phyloP scores from a whole-genome alignment of 92 coral and sea anemone genomes.

The Scolanthus callimorphus region DNA sequence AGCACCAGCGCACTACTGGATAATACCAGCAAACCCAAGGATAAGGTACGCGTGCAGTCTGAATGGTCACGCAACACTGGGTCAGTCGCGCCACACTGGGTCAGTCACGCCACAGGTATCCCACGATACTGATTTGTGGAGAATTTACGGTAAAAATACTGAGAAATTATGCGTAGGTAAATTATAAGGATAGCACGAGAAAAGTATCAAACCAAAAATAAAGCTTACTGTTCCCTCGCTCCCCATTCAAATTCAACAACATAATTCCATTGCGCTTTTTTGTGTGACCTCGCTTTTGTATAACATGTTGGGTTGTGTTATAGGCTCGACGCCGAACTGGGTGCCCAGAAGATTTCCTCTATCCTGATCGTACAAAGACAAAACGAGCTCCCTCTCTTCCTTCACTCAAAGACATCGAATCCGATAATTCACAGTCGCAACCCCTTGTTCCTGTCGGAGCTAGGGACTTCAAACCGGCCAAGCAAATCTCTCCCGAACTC shows the following conservation, averaged over 20 bases:
- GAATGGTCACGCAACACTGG: too few species aligned
- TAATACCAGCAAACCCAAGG: slow-evolving; percentile 44
- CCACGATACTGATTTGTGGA: too few species aligned
- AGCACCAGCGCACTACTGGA: slow-evolving; percentile 33
- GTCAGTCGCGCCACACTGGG: too few species aligned
- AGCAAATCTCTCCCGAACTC: slow-evolving; percentile 82
- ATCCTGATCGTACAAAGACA: slow-evolving; percentile 71
- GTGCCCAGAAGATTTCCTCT: slow-evolving; percentile 85
- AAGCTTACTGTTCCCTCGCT: too few species aligned
- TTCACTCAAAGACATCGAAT: slow-evolving; percentile 55
- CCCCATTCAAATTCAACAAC: too few species aligned
- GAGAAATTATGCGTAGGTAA: too few species aligned
- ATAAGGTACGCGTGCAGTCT: slow-evolving; percentile 72
- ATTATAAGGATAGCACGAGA: too few species aligned
- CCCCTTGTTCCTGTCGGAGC: slow-evolving; percentile 45
- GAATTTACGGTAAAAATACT: too few species aligned
- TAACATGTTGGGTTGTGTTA: too few species aligned
- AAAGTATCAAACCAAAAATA: not conserved
- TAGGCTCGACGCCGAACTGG: slow-evolving; percentile 97
- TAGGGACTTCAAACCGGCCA: slow-evolving; percentile 52
- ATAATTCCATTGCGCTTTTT: too few species aligned
- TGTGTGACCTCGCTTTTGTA: too few species aligned
- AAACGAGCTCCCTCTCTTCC: slow-evolving; percentile 64
- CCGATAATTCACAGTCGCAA: slow-evolving; percentile 33
- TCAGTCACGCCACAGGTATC: too few species aligned